These are phyloP conservation scores for Phalacrocorax pelagicus DNA, from an alignment of 2,113 vertebrate species.

Conservation along the genomic window DNA sequence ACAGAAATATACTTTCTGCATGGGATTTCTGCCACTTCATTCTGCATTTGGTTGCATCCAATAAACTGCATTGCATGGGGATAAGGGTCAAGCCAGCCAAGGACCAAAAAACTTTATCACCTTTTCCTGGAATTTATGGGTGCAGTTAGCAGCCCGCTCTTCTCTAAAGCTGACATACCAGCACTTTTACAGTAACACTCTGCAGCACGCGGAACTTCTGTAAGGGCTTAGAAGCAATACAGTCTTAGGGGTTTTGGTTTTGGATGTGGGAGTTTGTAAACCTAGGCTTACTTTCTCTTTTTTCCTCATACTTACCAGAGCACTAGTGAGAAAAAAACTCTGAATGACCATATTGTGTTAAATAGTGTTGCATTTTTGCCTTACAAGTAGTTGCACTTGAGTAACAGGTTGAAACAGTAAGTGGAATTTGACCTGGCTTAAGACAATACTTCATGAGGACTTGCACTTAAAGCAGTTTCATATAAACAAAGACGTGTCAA, in stretches of 20 bases:
- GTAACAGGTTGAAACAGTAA: neutral
- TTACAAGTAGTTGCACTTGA: neutral
- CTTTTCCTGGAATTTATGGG: neutral
- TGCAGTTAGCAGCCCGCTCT: neutral
- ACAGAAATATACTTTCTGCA: neutral
- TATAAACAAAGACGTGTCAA: neutral
- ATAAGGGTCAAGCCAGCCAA: neutral
- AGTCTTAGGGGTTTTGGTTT: neutral
- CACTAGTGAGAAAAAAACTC: neutral
- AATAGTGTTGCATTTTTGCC: neutral
- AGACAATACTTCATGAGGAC: neutral
- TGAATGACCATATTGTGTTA: neutral
- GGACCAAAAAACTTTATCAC: neutral
- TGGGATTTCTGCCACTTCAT: neutral
- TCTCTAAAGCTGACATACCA: neutral
- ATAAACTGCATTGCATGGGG: neutral
- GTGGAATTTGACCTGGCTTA: neutral
- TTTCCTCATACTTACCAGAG: neutral
- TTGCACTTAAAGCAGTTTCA: neutral
- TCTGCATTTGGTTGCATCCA: neutral
- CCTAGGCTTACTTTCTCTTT: neutral
- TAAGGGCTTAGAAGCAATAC: neutral
- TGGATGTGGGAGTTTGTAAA: neutral
- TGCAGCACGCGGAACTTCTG: neutral
- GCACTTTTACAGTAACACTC: neutral